phyloP scores from a whole-genome alignment of 2,113 vertebrate genomes.

The Protobothrops mucrosquamatus region DNA sequence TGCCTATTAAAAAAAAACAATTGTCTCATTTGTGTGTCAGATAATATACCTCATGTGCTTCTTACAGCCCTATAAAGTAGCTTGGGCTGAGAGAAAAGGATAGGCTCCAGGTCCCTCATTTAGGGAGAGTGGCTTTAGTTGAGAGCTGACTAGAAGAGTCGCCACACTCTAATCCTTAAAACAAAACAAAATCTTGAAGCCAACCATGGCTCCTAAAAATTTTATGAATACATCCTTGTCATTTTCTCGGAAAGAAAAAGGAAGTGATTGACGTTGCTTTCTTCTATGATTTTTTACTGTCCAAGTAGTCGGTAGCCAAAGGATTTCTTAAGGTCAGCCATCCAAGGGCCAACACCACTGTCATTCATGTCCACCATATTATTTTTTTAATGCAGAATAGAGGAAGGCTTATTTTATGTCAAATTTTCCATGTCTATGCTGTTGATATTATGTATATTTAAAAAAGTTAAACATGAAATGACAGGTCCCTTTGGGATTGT shows the following conservation, averaged over 20 bases:
- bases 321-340: neutral
- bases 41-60: neutral
- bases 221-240: neutral
- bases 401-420: neutral
- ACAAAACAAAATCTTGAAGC: neutral
- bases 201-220: neutral
- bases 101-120: neutral
- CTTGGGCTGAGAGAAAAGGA: neutral
- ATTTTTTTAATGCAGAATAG: neutral
- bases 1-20: constrained; percentile 18
- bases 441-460: neutral
- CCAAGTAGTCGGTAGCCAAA: neutral
- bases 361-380: neutral
- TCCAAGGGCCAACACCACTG: neutral
- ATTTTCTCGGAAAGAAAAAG: neutral
- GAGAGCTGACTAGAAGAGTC: neutral
- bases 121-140: neutral
- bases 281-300: neutral
- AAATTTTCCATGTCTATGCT: neutral
- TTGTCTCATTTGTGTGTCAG: neutral
- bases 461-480: neutral
- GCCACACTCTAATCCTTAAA: neutral
- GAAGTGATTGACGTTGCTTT: neutral
- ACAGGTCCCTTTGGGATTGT: neutral
- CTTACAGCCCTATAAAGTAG: neutral